These are phyloP conservation scores for Cheilosia variabilis DNA, from an alignment of 2,888 invertebrate genomes.

Conservation along the genomic window DNA sequence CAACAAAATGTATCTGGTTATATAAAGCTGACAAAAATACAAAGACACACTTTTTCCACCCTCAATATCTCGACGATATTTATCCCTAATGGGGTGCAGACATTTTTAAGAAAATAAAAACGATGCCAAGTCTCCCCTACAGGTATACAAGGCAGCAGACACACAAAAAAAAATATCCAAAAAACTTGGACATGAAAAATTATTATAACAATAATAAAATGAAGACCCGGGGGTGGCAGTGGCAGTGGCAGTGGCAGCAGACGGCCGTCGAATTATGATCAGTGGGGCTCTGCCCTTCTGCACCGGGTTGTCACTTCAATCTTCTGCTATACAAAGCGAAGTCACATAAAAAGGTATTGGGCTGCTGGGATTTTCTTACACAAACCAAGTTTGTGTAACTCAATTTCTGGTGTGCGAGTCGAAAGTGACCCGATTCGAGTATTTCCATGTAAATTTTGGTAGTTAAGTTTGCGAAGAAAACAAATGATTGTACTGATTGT, in stretches of 20 bases:
- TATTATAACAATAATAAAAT: constrained; percentile 58
- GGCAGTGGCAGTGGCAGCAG: not conserved
- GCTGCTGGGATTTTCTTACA: not conserved
- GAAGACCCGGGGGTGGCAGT: constrained; percentile 1
- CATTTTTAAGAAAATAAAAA: constrained; percentile 18
- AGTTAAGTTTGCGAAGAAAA: not conserved
- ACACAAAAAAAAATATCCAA: constrained; percentile 30
- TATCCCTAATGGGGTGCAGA: constrained; percentile 48
- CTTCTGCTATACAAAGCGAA: not conserved
- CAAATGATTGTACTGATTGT: not conserved
- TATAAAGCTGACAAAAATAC: constrained; percentile 10
- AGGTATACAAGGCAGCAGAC: constrained; percentile 41
- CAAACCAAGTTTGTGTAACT: constrained; percentile 22
- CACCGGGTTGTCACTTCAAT: constrained; percentile 20
- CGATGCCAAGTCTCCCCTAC: constrained; percentile 21
- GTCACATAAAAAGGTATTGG: not conserved
- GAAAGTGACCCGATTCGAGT: not conserved
- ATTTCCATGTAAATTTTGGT: not conserved
- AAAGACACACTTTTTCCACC: constrained; percentile 29
- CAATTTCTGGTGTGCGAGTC: constrained; percentile 1
- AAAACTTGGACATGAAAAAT: constrained; percentile 58
- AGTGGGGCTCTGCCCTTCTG: constrained; percentile 5
- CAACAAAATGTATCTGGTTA: not conserved
- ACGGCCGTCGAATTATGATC: constrained; percentile 27
- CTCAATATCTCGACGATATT: constrained; percentile 37